Evolutionary conservation across 2,888 invertebrate species (phyloP), one percentile per base, ranked within the genome.

Genomic region (Palloptera scutellata): DNA sequence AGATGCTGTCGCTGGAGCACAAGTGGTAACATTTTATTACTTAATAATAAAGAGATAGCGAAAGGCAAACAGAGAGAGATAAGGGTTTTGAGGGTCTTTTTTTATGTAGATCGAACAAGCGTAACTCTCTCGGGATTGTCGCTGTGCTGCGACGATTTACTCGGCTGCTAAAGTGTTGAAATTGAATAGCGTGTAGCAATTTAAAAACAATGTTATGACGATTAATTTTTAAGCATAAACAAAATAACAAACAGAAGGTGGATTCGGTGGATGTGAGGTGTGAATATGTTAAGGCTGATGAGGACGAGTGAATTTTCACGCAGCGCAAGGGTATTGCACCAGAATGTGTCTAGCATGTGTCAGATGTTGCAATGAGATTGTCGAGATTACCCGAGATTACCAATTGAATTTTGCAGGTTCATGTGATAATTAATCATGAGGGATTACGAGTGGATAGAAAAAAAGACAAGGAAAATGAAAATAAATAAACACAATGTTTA

Each of bases 11-110:
- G 12, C 30, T 3, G 43, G 61, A 66, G 73, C 73, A 71, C 81
- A 81, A 82, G 82, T 81, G 82, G 78, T 80, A 82, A 78, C 80
- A 81, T 81, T 81, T 81, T 82, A 82, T 81, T 82, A 80, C 81
- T 80, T 79, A 81, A 82, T 81, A 81, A 81, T 81, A 77, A 78
- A 78, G 79, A 80, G 55, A 63, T 19, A 17, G 53, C 15, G 19
- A 17, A 53, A 19, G 3, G 17, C 53, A 17, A 17, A n/a, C n/a
- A 53, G 11, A 30, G 20, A 20, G 54, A 66, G 42, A 52, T 40
- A 52, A 17, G 59, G 19, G 42, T n/a, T 54, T 40, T 20, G 12
- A 6, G 19, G 10, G 41, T 1, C 15, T n/a, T 20, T 12, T 30
- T 1, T n/a, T 13, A 13, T 20, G 54, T 51, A 40, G 42, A 20